phyloP scores from a whole-genome alignment of 2,797 vertebrate genomes.

The Microctenopoma stevenorrisi region DNA sequence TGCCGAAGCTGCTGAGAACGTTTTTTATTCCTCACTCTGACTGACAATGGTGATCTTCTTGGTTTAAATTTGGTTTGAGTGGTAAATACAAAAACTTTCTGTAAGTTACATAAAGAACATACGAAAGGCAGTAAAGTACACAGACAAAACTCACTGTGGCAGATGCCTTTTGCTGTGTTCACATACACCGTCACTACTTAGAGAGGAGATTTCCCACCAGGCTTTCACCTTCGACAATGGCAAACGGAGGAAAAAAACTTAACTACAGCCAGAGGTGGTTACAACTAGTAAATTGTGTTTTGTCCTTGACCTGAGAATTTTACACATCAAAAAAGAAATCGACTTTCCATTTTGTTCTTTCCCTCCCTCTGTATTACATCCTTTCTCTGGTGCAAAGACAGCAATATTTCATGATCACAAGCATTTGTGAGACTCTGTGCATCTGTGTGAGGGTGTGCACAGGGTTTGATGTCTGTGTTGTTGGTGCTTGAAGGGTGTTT shows the following conservation, averaged over 20 bases:
- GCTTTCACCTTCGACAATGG: constrained; percentile 44
- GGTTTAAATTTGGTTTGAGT: no score
- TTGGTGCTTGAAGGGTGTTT: constrained; percentile 50
- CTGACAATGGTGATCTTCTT: no score
- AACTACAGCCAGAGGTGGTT: constrained; percentile 3
- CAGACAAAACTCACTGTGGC: not conserved
- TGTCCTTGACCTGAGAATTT: constrained; percentile 41
- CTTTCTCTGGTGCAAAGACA: constrained; percentile 27
- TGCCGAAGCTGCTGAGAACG: constrained; percentile 18
- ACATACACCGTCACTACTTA: constrained; percentile 32
- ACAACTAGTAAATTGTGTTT: constrained; percentile 33
- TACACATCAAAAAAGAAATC: constrained; percentile 4
- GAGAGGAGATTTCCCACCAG: constrained; percentile 26
- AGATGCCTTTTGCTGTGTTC: constrained; percentile 1
- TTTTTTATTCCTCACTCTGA: not conserved
- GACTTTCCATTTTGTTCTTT: constrained; percentile 43
- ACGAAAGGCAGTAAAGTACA: constrained; percentile 5
- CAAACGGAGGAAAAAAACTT: constrained; percentile 23
- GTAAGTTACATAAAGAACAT: constrained; percentile 5
- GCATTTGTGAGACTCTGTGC: not conserved
- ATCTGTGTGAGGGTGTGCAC: constrained; percentile 3
- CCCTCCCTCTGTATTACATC: constrained; percentile 9
- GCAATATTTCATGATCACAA: constrained; percentile 33
- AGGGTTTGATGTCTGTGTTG: constrained; percentile 36
- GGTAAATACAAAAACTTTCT: not conserved